Base-by-base conservation (phyloP, 2,113 vertebrate species). In the Gallinago media region DNA sequence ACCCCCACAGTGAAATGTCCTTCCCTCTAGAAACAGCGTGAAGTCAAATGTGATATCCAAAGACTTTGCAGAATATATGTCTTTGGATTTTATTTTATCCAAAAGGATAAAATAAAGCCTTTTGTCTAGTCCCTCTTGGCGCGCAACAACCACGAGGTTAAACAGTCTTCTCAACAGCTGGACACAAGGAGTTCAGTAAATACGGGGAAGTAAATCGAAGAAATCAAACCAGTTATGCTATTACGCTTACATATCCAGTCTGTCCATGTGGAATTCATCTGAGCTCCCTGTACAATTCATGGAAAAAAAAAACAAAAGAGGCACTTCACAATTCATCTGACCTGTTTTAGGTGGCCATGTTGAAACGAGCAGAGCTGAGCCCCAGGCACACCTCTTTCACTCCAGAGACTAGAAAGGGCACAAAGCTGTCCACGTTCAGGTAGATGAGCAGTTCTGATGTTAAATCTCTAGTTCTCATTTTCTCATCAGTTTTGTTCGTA, bases 91-190 rank as follows among this genome's bases (percentile, higher is more conserved):
- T 46, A 77, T 74, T 85, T 91, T 55, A 73, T 79, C 68, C 50
- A 49, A 56, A 86, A 70, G 61, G 68, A 86, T 61, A 84, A 77
- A 91, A 61, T 9, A 78, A 87, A 94, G 46, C 29, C 61, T 75
- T 67, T 72, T 61, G 6, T 27, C 59, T 67, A 65, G n/a, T 31
- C 18, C 72, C 23, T 87, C 54, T 13, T 52, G 46, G 46, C 52
- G 25, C 3, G 34, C 58, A 80, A 71, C 58, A 85, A 88, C 46
- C 65, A 42, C 27, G 82, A 73, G 36, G 36, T 66, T 90, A 67
- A 74, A 52, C 8, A 58, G 31, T 27, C 38, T 67, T 62, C 56
- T 26, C 40, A 72, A 27, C 0, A 40, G 25, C 4, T 42, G 25
- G 27, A 46, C 12, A 25, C 4, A 5, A 88, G 40, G 21, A 26